Evolutionary conservation across 2,113 vertebrate genomes (phyloP).

Genomic region (Toxotes chatareus): DNA sequence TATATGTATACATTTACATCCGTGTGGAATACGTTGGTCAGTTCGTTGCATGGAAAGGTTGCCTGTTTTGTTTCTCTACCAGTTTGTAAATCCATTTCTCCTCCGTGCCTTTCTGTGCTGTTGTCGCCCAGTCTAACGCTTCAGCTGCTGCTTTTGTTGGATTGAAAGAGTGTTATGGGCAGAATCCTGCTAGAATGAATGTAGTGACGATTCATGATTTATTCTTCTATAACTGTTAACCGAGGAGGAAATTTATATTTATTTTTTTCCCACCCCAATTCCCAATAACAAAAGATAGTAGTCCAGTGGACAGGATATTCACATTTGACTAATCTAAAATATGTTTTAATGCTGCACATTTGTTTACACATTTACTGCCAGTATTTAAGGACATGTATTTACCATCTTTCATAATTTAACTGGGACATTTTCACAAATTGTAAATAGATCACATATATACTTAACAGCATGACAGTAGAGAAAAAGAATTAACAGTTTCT

Average conservation of each 20-base stretch:
- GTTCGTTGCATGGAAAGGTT: background rate
- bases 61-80: background rate
- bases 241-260: background rate
- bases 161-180: background rate
- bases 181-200: background rate
- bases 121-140: background rate
- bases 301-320: background rate
- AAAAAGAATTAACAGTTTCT: background rate
- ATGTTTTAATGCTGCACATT: background rate
- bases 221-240: background rate
- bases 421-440: background rate
- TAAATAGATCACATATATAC: background rate
- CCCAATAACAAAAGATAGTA: background rate
- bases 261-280: background rate
- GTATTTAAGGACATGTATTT: background rate
- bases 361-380: background rate
- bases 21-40: background rate
- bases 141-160: slow-evolving; percentile 7
- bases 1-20: background rate
- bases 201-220: background rate
- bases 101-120: background rate
- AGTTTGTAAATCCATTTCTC: slow-evolving; percentile 3
- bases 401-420: background rate
- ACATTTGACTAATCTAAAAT: slow-evolving; percentile 4
- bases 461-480: background rate